phyloP scores from a whole-genome alignment of 2,113 vertebrate species.

The Protomyctophum bolini region DNA sequence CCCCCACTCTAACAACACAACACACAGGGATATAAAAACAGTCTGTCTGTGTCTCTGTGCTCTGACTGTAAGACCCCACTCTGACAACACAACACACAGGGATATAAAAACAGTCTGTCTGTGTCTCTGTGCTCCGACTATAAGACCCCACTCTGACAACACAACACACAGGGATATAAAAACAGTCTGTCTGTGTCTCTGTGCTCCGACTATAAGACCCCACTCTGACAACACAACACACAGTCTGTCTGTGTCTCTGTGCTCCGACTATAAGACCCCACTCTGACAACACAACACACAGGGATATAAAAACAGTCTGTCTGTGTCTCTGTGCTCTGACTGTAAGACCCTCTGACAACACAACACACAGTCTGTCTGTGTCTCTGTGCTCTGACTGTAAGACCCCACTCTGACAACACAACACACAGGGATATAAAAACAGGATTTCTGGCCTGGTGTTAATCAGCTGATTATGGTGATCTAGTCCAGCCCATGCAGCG shows the following conservation, averaged over 20 bases:
- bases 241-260: neutral
- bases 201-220: too few relatives aligned
- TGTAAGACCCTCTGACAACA: neutral
- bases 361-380: slow-evolving; percentile 31
- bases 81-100: slow-evolving; percentile 40
- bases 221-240: neutral
- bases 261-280: neutral
- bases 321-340: too few relatives aligned
- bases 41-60: neutral
- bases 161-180: too few relatives aligned
- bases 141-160: neutral
- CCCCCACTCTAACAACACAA: neutral
- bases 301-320: too few relatives aligned
- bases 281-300: neutral
- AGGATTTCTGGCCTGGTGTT: slow-evolving; percentile 42
- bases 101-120: slow-evolving; percentile 34
- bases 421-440: slow-evolving; percentile 48
- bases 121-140: too few relatives aligned
- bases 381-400: neutral
- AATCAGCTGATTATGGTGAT: slow-evolving; percentile 74
- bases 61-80: neutral
- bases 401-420: slow-evolving; percentile 19
- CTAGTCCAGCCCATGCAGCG: slow-evolving; percentile 38
- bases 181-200: too few relatives aligned
- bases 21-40: too few relatives aligned